Evolutionary conservation across 2,888 invertebrate species (phyloP).

Genomic region (Augiades crinisus): DNA sequence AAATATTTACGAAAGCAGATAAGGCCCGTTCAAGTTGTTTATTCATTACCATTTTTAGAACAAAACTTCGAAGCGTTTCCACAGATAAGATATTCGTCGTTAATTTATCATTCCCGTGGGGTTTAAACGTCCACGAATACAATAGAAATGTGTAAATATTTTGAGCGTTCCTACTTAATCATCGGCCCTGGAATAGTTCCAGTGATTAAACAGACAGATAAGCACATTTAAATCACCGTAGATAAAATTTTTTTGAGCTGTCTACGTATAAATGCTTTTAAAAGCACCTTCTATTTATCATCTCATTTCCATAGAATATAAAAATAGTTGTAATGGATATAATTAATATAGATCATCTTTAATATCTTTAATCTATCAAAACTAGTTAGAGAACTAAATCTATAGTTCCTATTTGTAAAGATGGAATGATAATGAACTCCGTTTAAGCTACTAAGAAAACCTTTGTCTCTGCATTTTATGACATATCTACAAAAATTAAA

Average conservation of each 20-base stretch:
- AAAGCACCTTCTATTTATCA: constrained; percentile 12
- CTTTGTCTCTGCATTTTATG: too few relatives aligned
- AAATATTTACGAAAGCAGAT: constrained; percentile 62
- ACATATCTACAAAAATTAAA: neutral
- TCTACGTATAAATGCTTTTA: constrained; percentile 21
- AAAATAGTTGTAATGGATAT: neutral
- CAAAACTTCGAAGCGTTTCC: constrained; percentile 39
- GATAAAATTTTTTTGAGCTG: constrained; percentile 21
- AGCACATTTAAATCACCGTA: constrained; percentile 16
- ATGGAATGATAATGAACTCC: too few relatives aligned
- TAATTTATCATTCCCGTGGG: constrained; percentile 34
- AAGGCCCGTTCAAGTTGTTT: constrained; percentile 41
- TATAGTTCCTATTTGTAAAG: too few relatives aligned
- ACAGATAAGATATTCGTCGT: constrained; percentile 45
- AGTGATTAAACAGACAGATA: constrained; percentile 21
- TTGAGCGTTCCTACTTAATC: constrained; percentile 24
- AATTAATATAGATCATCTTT: neutral
- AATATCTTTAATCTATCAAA: too few relatives aligned
- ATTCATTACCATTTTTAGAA: constrained; percentile 48
- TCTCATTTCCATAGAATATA: constrained; percentile 9
- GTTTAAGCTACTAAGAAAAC: too few relatives aligned
- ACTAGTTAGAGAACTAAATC: too few relatives aligned
- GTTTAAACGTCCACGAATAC: constrained; percentile 34
- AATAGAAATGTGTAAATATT: constrained; percentile 33
- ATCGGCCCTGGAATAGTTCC: constrained; percentile 23